Percentiles rank a stretch among this genome's conserved stretches.
phyloP scores from a whole-genome alignment of 2,888 invertebrate genomes.

The Netelia inedita region DNA sequence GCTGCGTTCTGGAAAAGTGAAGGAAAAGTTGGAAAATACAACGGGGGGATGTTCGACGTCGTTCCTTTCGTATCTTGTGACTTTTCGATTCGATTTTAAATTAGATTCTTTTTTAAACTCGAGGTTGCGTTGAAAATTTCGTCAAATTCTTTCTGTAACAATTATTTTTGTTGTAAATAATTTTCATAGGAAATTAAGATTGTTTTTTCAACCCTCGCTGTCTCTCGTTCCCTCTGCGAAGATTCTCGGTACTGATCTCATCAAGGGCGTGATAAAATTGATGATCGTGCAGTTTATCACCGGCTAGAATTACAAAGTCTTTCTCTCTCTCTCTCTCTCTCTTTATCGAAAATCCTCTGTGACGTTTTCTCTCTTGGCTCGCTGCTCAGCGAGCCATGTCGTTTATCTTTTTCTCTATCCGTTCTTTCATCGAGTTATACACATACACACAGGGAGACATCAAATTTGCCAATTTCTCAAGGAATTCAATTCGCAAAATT shows the following conservation, averaged over 20 bases:
- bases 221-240: slow-evolving; percentile 30
- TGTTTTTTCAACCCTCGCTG: slow-evolving; percentile 35
- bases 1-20: slow-evolving; percentile 5
- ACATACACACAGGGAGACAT: slow-evolving; percentile 17
- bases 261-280: slow-evolving; percentile 55
- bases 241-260: slow-evolving; percentile 50
- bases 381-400: slow-evolving; percentile 35
- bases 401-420: slow-evolving; percentile 52
- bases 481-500: slow-evolving; percentile 42
- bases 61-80: neutral
- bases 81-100: neutral
- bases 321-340: slow-evolving; percentile 57
- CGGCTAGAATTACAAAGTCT: slow-evolving; percentile 55
- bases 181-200: slow-evolving; percentile 46
- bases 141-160: neutral
- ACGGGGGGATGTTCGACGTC: neutral
- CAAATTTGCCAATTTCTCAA: slow-evolving; percentile 53
- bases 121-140: neutral
- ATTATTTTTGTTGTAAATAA: no score
- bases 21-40: slow-evolving; percentile 35
- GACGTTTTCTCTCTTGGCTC: slow-evolving; percentile 25
- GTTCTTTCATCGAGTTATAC: slow-evolving; percentile 4
- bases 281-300: slow-evolving; percentile 58
- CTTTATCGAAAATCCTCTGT: slow-evolving; percentile 34
- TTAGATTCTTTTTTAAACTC: no score